Conservation (phyloP, 30 jellyfish, hydroid and myxozoan genomes). For the Aurelia coerulea region DNA sequence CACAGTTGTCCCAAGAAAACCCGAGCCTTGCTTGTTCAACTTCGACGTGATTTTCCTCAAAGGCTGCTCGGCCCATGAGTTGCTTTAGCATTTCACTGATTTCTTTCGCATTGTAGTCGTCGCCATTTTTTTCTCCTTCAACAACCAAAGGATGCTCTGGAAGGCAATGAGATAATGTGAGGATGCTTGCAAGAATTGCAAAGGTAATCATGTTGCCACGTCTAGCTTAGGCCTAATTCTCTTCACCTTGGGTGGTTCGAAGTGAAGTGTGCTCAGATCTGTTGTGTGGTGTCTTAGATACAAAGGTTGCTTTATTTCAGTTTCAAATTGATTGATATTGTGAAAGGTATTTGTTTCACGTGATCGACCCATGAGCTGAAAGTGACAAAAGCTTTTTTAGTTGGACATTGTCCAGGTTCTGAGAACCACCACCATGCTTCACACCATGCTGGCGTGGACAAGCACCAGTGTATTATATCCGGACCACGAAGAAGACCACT, state of each 20-base stretch:
- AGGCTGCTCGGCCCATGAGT: background rate
- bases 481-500: too few relatives aligned
- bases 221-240: background rate
- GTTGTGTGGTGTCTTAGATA: background rate
- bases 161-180: slow-evolving; percentile 9
- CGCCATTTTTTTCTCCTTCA: background rate
- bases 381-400: background rate
- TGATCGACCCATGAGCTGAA: slow-evolving; percentile 7
- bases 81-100: slow-evolving; percentile 22
- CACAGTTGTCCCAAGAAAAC: slow-evolving; percentile 73
- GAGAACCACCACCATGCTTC: background rate
- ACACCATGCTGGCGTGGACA: background rate
- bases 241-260: background rate
- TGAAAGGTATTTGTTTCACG: background rate
- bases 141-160: slow-evolving; percentile 53
- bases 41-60: background rate
- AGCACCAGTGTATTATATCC: too few relatives aligned
- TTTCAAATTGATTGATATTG: background rate
- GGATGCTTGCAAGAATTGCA: background rate
- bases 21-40: slow-evolving; percentile 40
- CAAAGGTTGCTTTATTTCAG: background rate
- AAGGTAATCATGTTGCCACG: background rate
- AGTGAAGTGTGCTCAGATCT: too few relatives aligned
- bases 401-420: background rate
- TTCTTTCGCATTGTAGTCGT: slow-evolving; percentile 8